A percentile compares a stretch with the other conserved stretches of the same genome.
Evolutionary conservation across 2,888 invertebrate genomes (phyloP).

Genomic region (Sarcophaga variegata): DNA sequence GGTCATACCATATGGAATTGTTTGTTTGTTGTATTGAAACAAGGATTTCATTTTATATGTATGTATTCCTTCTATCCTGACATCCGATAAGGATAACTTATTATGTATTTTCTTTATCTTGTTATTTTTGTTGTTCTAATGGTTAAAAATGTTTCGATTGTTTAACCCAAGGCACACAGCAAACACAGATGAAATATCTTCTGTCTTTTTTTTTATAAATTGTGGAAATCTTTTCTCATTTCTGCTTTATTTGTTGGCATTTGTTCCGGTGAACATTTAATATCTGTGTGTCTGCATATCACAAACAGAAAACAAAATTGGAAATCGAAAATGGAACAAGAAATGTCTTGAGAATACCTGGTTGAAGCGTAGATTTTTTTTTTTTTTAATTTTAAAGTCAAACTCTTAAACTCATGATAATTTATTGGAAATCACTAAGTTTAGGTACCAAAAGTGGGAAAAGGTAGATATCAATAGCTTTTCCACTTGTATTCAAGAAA

Average conservation of each 20-base stretch:
- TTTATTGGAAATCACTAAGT: too few species aligned
- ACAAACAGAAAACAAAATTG: constrained; percentile 1
- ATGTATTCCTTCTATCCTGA: neutral
- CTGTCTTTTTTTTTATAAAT: neutral
- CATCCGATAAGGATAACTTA: neutral
- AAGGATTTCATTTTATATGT: neutral
- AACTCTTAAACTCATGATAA: too few species aligned
- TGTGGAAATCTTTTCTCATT: constrained; percentile 17
- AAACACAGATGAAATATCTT: constrained; percentile 1
- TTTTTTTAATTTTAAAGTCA: too few species aligned
- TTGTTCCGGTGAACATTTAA: constrained; percentile 35
- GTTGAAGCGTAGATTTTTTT: too few species aligned
- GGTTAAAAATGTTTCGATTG: neutral
- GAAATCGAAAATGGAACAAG: neutral
- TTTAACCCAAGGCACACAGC: neutral
- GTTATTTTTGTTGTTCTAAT: neutral
- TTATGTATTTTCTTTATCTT: neutral
- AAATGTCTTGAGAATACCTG: too few species aligned
- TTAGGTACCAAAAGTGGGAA: too few species aligned
- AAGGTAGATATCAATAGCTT: too few species aligned
- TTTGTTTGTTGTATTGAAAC: neutral
- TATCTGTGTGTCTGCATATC: constrained; percentile 32
- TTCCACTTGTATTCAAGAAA: too few species aligned
- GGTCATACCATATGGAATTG: constrained; percentile 10
- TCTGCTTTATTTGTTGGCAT: neutral